A percentile compares a stretch with the other conserved stretches of the same genome.
phyloP scores from a whole-genome alignment of 2,797 vertebrate species.

The Myripristis jacobus region DNA sequence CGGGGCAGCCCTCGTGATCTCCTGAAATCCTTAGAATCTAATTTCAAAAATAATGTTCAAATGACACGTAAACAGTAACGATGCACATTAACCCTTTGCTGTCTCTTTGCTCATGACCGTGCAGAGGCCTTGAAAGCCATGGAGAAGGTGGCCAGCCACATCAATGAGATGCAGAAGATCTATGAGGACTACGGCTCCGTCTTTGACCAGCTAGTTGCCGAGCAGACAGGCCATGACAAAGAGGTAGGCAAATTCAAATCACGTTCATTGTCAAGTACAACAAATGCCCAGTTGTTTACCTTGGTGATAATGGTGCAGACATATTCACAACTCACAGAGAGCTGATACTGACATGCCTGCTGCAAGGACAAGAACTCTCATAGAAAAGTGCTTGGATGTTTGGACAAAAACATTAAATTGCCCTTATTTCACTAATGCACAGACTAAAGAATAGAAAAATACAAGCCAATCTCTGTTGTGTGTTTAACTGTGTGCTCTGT shows the following conservation, averaged over 20 bases:
- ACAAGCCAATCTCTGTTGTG: too few relatives aligned
- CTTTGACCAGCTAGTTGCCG: conserved; percentile 95
- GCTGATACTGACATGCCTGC: not conserved
- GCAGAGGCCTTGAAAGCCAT: conserved; percentile 97
- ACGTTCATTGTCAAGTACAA: too few relatives aligned
- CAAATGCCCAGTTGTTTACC: too few relatives aligned
- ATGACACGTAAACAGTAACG: not conserved
- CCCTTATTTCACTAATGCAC: not conserved
- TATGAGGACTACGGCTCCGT: conserved; percentile 97
- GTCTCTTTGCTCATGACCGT: conserved; percentile 19
- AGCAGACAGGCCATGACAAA: conserved; percentile 91
- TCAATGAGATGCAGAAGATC: conserved; percentile 99
- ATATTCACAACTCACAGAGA: not conserved
- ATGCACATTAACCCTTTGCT: not conserved
- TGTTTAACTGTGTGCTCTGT: not conserved
- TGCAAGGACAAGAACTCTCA: not conserved
- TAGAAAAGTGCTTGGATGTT: not conserved
- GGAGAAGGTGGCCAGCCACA: conserved; percentile 99
- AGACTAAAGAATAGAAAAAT: not conserved
- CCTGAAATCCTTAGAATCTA: too few relatives aligned
- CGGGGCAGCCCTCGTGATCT: too few relatives aligned
- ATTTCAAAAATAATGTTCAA: too few relatives aligned
- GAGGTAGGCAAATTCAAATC: conserved; percentile 83
- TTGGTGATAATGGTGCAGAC: not conserved
- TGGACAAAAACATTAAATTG: too few relatives aligned